Conservation (phyloP, 2,888 invertebrate genomes). For the Amphipoea lucens region DNA sequence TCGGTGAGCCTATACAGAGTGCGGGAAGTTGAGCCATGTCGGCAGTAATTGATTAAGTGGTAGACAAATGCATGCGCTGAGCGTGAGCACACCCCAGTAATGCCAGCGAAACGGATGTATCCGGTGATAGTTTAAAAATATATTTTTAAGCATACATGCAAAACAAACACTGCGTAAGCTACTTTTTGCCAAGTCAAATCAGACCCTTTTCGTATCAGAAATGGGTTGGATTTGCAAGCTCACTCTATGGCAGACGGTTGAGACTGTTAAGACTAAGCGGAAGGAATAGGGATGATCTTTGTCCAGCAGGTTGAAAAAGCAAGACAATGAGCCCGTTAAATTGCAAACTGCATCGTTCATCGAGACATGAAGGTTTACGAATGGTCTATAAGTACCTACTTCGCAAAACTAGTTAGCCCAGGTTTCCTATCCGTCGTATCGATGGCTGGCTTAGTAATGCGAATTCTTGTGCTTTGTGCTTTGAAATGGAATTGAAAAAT, state of each 20-base stretch:
- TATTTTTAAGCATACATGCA: constrained; percentile 46
- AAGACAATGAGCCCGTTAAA: constrained; percentile 77
- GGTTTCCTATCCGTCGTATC: constrained; percentile 49
- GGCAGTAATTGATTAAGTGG: constrained; percentile 85
- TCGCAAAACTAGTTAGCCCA: constrained; percentile 78
- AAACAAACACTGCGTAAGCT: constrained; percentile 22
- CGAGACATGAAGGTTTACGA: constrained; percentile 67
- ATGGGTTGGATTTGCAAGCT: constrained; percentile 16
- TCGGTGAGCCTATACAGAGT: constrained; percentile 69
- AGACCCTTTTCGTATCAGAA: constrained; percentile 20
- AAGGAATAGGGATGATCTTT: constrained; percentile 56
- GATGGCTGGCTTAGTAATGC: constrained; percentile 38
- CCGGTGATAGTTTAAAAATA: constrained; percentile 76
- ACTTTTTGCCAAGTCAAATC: constrained; percentile 18
- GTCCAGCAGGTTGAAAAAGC: constrained; percentile 43
- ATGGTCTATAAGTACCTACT: constrained; percentile 63
- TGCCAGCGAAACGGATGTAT: constrained; percentile 72
- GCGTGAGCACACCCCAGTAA: constrained; percentile 51
- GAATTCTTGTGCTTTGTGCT: constrained; percentile 12
- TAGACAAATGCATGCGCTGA: constrained; percentile 64
- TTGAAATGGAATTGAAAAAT: constrained; percentile 2
- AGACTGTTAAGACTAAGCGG: constrained; percentile 17
- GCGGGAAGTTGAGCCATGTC: constrained; percentile 74
- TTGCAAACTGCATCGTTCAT: constrained; percentile 74
- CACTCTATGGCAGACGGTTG: neutral